phyloP scores from a whole-genome alignment of 1,140 invertebrate genomes.

The Procambarus virginalis region DNA sequence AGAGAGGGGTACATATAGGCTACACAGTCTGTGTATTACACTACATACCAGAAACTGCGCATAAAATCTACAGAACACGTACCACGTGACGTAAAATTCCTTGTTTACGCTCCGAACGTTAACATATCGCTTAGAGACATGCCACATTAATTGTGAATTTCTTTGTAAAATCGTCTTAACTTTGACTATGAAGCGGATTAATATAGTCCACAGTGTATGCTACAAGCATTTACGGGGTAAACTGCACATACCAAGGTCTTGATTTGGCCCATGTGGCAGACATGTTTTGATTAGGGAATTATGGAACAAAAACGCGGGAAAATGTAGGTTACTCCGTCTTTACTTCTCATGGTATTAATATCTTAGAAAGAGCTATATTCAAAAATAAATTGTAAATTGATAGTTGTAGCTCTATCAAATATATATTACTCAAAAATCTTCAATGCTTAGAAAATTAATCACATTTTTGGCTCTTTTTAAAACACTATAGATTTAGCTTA shows the following conservation, averaged over 20 bases:
- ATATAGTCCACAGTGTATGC: neutral
- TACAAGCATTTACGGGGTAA: conserved; percentile 19
- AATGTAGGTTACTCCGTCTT: conserved; percentile 68
- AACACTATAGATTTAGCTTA: conserved; percentile 10
- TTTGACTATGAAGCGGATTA: neutral
- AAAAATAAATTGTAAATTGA: neutral
- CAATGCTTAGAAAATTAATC: neutral
- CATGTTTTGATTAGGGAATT: conserved; percentile 68
- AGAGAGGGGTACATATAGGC: neutral
- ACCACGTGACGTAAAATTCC: conserved; percentile 62
- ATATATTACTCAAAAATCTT: neutral
- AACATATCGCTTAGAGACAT: conserved; percentile 35
- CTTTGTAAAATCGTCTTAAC: neutral
- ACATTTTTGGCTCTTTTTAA: conserved; percentile 23
- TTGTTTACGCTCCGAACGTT: conserved; percentile 47
- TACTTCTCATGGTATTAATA: neutral
- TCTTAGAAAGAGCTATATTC: neutral
- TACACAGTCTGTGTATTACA: conserved; percentile 16
- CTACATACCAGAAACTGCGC: conserved; percentile 57
- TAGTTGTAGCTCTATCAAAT: neutral
- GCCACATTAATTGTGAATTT: neutral
- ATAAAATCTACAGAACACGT: conserved; percentile 57
- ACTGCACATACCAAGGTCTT: conserved; percentile 42
- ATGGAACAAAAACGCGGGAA: conserved; percentile 68
- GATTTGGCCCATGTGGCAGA: conserved; percentile 66